Conservation (phyloP, 2,113 vertebrate genomes). For the human (Homo sapiens) region DNA sequence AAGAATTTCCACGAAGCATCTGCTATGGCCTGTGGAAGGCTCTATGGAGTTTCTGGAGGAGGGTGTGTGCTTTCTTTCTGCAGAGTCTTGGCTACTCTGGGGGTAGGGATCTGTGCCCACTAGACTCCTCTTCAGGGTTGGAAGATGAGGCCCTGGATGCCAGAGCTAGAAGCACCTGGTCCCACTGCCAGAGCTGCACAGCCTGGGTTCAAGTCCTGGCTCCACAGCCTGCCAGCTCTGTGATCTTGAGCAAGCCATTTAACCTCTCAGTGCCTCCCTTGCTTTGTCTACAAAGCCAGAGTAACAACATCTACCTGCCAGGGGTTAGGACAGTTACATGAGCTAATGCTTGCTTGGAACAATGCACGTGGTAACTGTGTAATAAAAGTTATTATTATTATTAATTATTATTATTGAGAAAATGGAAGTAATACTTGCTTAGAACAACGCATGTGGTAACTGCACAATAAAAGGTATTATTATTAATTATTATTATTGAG, state of each 20-base stretch:
- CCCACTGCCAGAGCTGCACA: fast-evolving
- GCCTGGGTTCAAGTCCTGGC: not conserved
- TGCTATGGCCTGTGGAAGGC: not conserved
- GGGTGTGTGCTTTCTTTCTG: not conserved
- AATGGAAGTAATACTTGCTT: not conserved
- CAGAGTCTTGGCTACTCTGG: fast-evolving
- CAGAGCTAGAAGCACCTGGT: not conserved
- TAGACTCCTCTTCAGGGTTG: not conserved
- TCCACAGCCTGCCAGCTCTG: not conserved
- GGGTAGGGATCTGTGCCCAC: not conserved
- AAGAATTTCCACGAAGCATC: not conserved
- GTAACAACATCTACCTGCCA: not conserved
- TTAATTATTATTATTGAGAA: not conserved
- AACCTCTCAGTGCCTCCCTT: not conserved
- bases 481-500: not conserved
- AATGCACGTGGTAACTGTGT: not conserved
- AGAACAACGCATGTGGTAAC: not conserved
- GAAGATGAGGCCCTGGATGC: not conserved
- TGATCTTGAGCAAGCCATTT: not conserved
- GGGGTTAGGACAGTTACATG: not conserved
- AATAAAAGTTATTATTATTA: not conserved
- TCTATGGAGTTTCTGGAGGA: not conserved
- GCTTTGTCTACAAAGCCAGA: not conserved
- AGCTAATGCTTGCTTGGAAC: not conserved
- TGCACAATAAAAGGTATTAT: not conserved